These are phyloP conservation scores for Eidolon helvum DNA, from an alignment of 2,113 vertebrate genomes.

Conservation along the genomic window DNA sequence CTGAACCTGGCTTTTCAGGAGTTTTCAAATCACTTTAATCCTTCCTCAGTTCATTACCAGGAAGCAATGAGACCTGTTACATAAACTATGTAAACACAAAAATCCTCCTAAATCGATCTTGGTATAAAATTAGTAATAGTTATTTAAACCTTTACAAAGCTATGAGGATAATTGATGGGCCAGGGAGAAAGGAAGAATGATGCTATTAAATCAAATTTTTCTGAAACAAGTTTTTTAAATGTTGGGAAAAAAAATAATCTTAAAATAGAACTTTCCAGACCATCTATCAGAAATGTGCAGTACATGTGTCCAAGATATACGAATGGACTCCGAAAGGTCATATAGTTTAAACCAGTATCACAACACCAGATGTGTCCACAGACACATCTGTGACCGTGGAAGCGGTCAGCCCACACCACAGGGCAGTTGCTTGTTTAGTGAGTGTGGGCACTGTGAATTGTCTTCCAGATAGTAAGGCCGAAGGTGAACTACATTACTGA, in stretches of 20 bases:
- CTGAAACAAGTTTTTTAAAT: neutral
- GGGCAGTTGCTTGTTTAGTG: neutral
- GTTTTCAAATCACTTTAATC: neutral
- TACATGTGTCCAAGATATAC: neutral
- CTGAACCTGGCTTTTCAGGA: neutral
- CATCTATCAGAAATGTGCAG: neutral
- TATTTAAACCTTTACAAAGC: neutral
- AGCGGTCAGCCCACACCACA: rapidly evolving
- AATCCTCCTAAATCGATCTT: neutral
- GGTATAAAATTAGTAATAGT: neutral
- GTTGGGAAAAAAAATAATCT: neutral
- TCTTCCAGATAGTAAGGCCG: neutral
- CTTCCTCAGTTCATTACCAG: neutral
- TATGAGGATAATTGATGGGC: neutral
- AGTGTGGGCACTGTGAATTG: neutral
- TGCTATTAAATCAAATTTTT: neutral
- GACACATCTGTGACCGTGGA: too few relatives aligned
- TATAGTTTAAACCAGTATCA: neutral
- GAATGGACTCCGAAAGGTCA: neutral
- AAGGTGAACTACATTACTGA: neutral
- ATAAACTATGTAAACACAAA: neutral
- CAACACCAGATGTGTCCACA: neutral
- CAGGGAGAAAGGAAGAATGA: neutral
- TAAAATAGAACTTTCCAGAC: neutral
- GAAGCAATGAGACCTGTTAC: neutral